phyloP scores from a whole-genome alignment of 2,888 invertebrate genomes.

The Drosophila niveifrons region DNA sequence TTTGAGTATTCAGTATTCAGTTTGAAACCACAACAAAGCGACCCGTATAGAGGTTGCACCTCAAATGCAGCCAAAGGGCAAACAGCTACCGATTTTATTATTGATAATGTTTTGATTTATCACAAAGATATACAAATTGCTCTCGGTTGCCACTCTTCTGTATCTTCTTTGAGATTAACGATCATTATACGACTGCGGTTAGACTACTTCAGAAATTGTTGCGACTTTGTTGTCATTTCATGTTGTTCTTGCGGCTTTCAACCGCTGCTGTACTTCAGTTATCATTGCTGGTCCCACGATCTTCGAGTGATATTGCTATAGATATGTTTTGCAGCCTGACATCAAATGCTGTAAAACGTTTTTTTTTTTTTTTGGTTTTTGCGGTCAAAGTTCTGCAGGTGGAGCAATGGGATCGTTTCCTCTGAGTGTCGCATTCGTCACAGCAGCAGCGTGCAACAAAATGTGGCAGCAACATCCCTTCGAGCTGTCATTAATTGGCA shows the following conservation, averaged over 20 bases:
- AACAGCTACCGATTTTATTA: conserved; percentile 83
- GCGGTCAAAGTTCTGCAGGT: conserved; percentile 69
- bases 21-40: conserved; percentile 67
- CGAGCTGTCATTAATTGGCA: conserved; percentile 68
- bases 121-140: conserved; percentile 75
- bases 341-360: conserved; percentile 16
- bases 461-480: conserved; percentile 22
- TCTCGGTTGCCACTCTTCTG: conserved; percentile 26
- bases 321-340: conserved; percentile 29
- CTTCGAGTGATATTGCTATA: conserved; percentile 23
- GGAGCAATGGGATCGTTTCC: conserved; percentile 33
- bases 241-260: conserved; percentile 43
- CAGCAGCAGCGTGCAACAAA: conserved; percentile 59
- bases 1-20: conserved; percentile 13
- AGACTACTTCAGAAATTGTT: conserved; percentile 31
- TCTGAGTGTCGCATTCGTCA: conserved; percentile 66
- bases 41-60: conserved; percentile 52
- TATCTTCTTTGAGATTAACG: conserved; percentile 26
- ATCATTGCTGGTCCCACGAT: conserved; percentile 22
- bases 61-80: conserved; percentile 71
- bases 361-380: conserved; percentile 47
- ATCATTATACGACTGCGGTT: conserved; percentile 40
- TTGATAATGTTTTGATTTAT: conserved; percentile 83
- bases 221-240: conserved; percentile 44
- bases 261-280: conserved; percentile 9